Evolutionary conservation across 2,797 vertebrate genomes (phyloP).

Genomic region (Nannoperca obscura): DNA sequence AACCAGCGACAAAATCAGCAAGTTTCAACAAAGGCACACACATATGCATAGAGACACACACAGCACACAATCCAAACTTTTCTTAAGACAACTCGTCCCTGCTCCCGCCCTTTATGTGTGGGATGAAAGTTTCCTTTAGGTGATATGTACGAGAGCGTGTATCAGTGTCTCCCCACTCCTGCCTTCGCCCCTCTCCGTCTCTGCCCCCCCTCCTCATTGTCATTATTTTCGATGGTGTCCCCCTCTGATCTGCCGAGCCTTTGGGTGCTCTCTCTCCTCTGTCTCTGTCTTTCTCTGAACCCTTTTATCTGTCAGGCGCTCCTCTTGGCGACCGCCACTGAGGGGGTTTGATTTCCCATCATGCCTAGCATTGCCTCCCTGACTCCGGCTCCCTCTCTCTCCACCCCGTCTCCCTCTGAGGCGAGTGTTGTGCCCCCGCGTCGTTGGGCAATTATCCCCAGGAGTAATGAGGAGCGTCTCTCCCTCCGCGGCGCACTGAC

Average conservation of each 20-base stretch:
- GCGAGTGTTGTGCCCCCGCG: constrained; percentile 79
- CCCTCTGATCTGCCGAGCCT: constrained; percentile 82
- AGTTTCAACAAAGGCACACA: constrained; percentile 78
- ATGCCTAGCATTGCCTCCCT: constrained; percentile 78
- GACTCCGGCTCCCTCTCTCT: constrained; percentile 59
- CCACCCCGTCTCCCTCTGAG: constrained; percentile 63
- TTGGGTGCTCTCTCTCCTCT: constrained; percentile 76
- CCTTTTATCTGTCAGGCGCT: constrained; percentile 84
- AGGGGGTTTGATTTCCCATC: constrained; percentile 85
- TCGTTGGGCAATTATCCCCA: constrained; percentile 85
- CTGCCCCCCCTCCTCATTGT: constrained; percentile 73
- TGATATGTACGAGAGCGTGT: constrained; percentile 73
- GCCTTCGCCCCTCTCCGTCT: constrained; percentile 42
- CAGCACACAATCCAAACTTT: constrained; percentile 79
- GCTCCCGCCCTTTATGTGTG: constrained; percentile 79
- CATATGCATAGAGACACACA: constrained; percentile 69
- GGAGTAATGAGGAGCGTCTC: constrained; percentile 86
- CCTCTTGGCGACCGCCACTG: constrained; percentile 79
- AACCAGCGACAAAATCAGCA: constrained; percentile 73
- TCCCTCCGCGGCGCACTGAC: constrained; percentile 74
- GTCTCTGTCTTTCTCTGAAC: constrained; percentile 71
- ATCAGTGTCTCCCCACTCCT: constrained; percentile 45
- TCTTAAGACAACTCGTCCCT: constrained; percentile 80
- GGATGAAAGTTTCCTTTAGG: constrained; percentile 85
- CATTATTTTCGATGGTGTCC: constrained; percentile 86